Conservation (phyloP, 2,888 invertebrate species). For the Andrena haemorrhoa region DNA sequence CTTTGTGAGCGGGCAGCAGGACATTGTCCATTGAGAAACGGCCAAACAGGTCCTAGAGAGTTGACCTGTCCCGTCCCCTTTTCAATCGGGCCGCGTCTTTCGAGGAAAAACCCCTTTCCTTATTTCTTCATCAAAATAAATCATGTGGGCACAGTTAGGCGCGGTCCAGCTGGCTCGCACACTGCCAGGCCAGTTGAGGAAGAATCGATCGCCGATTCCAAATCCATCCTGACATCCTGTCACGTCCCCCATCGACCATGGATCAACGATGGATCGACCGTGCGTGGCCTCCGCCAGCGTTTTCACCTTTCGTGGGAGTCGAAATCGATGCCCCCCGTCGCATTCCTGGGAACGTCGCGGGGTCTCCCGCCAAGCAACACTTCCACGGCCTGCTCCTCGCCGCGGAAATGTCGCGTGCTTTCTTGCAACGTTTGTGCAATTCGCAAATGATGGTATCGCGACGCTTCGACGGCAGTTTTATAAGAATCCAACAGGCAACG, state of each 20-base stretch:
- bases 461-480: too few species aligned
- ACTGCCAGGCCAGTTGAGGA: background rate
- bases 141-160: slow-evolving; percentile 82
- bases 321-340: slow-evolving; percentile 49
- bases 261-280: slow-evolving; percentile 21
- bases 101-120: slow-evolving; percentile 81
- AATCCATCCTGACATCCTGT: slow-evolving; percentile 51
- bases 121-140: slow-evolving; percentile 84
- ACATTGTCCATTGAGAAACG: slow-evolving; percentile 84
- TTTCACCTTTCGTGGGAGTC: slow-evolving; percentile 66
- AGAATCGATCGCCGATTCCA: background rate
- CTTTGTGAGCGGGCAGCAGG: slow-evolving; percentile 82
- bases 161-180: slow-evolving; percentile 63
- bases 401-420: slow-evolving; percentile 17
- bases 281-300: slow-evolving; percentile 52
- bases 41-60: slow-evolving; percentile 80
- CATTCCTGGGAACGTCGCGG: slow-evolving; percentile 53
- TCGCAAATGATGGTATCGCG: too few species aligned
- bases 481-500: too few species aligned
- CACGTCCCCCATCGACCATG: background rate
- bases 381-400: background rate
- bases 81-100: slow-evolving; percentile 78
- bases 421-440: too few species aligned
- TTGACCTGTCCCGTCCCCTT: slow-evolving; percentile 82
- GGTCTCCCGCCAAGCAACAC: slow-evolving; percentile 17